Evolutionary conservation across 2,113 vertebrate species (phyloP).

Genomic region (Ammodytes dubius): DNA sequence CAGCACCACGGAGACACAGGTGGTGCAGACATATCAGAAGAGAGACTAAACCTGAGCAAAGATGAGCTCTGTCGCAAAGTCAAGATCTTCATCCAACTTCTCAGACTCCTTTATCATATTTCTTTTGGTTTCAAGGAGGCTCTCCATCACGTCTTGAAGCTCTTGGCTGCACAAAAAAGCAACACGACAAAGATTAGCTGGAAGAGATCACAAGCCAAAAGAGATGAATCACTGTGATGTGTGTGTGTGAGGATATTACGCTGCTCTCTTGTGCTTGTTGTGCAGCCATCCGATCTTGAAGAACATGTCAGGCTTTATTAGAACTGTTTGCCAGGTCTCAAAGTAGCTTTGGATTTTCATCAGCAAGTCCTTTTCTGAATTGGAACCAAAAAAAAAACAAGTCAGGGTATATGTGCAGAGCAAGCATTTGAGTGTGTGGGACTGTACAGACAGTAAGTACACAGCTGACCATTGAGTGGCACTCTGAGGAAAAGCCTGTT

Average conservation of each 20-base stretch:
- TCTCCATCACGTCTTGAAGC: slow-evolving; percentile 90
- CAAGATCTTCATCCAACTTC: slow-evolving; percentile 91
- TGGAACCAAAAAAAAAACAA: slow-evolving; percentile 26
- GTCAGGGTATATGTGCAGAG: background rate
- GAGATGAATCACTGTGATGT: background rate
- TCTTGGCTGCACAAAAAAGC: slow-evolving; percentile 85
- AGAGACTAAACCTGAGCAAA: slow-evolving; percentile 90
- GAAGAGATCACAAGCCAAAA: background rate
- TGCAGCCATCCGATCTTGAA: slow-evolving; percentile 94
- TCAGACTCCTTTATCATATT: slow-evolving; percentile 86
- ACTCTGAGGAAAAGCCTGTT: slow-evolving; percentile 92
- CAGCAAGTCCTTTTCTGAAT: slow-evolving; percentile 89
- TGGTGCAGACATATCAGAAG: background rate
- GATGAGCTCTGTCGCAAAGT: slow-evolving; percentile 95
- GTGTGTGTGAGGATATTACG: slow-evolving; percentile 84
- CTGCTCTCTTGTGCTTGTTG: slow-evolving; percentile 90
- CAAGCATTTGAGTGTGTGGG: background rate
- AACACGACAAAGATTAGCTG: background rate
- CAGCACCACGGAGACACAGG: background rate
- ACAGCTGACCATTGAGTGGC: slow-evolving; percentile 89
- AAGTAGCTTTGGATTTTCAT: slow-evolving; percentile 94
- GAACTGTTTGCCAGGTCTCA: slow-evolving; percentile 94
- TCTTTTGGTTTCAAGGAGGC: slow-evolving; percentile 90
- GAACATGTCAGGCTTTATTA: slow-evolving; percentile 94
- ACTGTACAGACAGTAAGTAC: background rate